Conservation (phyloP, 2,888 invertebrate species). For the Tolmerus cingulatus region DNA sequence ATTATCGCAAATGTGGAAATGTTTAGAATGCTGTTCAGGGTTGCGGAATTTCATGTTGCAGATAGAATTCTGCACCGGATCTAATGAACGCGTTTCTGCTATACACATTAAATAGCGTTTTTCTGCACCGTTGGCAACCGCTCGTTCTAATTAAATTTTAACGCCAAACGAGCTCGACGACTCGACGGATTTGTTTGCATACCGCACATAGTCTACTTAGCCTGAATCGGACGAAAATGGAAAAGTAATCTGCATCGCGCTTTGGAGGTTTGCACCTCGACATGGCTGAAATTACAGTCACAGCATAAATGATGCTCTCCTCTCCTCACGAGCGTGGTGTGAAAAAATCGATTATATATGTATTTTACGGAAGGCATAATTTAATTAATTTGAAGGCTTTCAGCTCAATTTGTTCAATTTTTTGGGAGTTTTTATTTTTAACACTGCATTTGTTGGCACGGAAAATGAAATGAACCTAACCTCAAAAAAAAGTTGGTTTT, state of each 20-base stretch:
- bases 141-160: background rate
- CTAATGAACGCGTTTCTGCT: background rate
- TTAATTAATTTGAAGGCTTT: too few relatives aligned
- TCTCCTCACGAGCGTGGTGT: background rate
- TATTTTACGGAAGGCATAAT: too few relatives aligned
- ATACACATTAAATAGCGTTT: background rate
- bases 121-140: background rate
- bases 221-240: background rate
- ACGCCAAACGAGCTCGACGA: background rate
- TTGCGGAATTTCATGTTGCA: background rate
- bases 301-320: background rate
- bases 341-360: background rate
- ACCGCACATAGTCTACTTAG: background rate
- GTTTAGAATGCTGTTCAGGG: background rate
- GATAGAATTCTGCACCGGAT: background rate
- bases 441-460: too few relatives aligned
- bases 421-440: too few relatives aligned
- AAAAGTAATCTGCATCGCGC: background rate
- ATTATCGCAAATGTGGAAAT: background rate
- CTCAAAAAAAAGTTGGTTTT: too few relatives aligned
- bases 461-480: too few relatives aligned
- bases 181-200: background rate
- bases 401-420: too few relatives aligned
- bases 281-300: background rate
- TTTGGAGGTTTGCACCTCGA: background rate